phyloP scores from a whole-genome alignment of 1,140 invertebrate genomes.

The Mercenaria mercenaria region DNA sequence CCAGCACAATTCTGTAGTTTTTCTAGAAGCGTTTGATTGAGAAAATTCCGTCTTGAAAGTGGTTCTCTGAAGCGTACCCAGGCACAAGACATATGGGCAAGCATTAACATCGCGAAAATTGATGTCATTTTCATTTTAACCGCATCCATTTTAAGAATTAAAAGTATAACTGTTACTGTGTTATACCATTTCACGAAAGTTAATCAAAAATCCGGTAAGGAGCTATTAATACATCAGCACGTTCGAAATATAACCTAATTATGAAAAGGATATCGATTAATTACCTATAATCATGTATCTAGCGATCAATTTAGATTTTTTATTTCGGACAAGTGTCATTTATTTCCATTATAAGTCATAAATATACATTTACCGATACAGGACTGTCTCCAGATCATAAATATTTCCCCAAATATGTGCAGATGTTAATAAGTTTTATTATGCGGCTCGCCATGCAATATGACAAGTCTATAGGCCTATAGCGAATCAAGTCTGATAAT shows the following conservation, averaged over 20 bases:
- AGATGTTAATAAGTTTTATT: too few relatives aligned
- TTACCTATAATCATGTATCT: neutral
- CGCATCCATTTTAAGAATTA: too few relatives aligned
- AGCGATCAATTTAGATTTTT: neutral
- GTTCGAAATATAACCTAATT: neutral
- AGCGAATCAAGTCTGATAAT: too few relatives aligned
- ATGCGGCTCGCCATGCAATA: too few relatives aligned
- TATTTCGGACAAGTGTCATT: neutral
- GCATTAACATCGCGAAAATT: neutral
- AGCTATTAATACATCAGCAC: too few relatives aligned
- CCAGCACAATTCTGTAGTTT: slow-evolving; percentile 42
- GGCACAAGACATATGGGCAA: neutral
- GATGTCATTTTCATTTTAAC: neutral
- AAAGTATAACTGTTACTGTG: too few relatives aligned
- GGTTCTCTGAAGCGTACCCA: slow-evolving; percentile 38
- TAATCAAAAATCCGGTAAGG: too few relatives aligned
- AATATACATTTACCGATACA: neutral
- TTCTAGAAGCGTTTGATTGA: slow-evolving; percentile 20
- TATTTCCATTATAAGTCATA: neutral
- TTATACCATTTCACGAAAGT: too few relatives aligned
- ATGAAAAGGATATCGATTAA: neutral
- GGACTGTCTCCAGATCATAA: too few relatives aligned
- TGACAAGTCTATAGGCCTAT: too few relatives aligned
- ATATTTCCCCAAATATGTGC: too few relatives aligned
- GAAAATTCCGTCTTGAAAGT: slow-evolving; percentile 38